Evolutionary conservation across 2,113 vertebrate genomes (phyloP), one percentile per base, ranked within the genome.

Genomic region (Tachysurus vachellii): DNA sequence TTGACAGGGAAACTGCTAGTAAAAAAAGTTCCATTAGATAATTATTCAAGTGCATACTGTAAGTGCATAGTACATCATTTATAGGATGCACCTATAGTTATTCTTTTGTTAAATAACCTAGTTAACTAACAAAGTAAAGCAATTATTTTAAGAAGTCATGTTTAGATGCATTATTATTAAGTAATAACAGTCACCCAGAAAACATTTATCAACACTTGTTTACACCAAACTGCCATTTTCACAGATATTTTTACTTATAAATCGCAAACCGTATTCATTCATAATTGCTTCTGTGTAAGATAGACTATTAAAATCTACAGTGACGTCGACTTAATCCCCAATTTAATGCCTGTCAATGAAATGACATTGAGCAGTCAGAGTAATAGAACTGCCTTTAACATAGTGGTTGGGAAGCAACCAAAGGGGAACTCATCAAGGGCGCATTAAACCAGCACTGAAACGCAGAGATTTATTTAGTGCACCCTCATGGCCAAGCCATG

Each of bases 381-480:
- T 57, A 61, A 66, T 2, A 83, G 26, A 61, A 66, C 2, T 12
- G 80, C 42, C 23, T 66, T 47, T 28, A 53, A 64, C 62, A 66
- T 28, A 28, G 8, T 47, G 0, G 14, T 21, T 16, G 23, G 31
- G 36, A 62, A 87, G 54, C 47, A 23, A 85, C 68, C 83, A 75
- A 54, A 87, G 47, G 36, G 84, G 75, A 84, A 84, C 10, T 17
- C 86, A 80, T 66, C 36, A 68, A 57, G 50, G 62, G 62, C 85
- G 57, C 26, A 66, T 53, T 66, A 53, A 50, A 77, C 44, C 31
- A 59, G 54, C 56, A 42, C 54, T 23, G 2, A 57, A 44, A 81
- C 11, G 2, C 31, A 36, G 56, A 59, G 19, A 42, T 81, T 81
- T 81, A 81, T 81, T 81, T 44, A 61, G 21, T 81, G 36, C 79